Evolutionary conservation across 2,888 invertebrate genomes (phyloP), one percentile per base, ranked within the genome.

Genomic region (Cantharis flavilabris): DNA sequence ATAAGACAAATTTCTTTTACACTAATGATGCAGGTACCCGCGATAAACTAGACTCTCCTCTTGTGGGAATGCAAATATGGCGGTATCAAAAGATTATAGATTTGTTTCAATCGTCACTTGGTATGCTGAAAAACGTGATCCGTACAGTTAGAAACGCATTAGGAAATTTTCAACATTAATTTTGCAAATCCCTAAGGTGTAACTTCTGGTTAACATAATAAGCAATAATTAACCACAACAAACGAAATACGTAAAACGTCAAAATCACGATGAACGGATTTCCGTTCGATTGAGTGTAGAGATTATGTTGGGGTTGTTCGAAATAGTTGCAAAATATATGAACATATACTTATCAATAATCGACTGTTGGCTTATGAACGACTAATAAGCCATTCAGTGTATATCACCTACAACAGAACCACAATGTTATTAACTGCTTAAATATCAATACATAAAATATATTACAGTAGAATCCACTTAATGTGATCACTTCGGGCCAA

Each of bases 291-390:
- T 77, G 71, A 75, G 69, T 75, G 30, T 69, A 20, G 75, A 77
- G 75, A 70, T 74, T 65, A 62, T 71, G 30, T 73, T 23, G 71
- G 30, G 65, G 69, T 49, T 70, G 70, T 71, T 18, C 67, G 69
- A 75, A 73, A 78, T 78, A 70, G 76, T 76, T 63, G 28, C 72
- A 71, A 75, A 75, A 76, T 78, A 76, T 76, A 76, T 70, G 80
- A 80, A 79, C 81, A 81, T 80, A 78, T 81, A 80, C 80, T 81
- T 81, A 77, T 76, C 76, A 73, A 81, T 81, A 81, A 81, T 81
- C 81, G 80, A 78, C 78, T 78, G 77, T 71, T 80, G 77, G 74
- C 78, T 67, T 67, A 49, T 49, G 2, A 2, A 18, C 3, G 18
- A 20, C 20, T 20, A 13, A 5, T 49, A 49, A 49, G n/a, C 49